phyloP scores from a whole-genome alignment of 37 sponge, comb jelly and placozoan genomes.

The Hexactinellida sp. region DNA sequence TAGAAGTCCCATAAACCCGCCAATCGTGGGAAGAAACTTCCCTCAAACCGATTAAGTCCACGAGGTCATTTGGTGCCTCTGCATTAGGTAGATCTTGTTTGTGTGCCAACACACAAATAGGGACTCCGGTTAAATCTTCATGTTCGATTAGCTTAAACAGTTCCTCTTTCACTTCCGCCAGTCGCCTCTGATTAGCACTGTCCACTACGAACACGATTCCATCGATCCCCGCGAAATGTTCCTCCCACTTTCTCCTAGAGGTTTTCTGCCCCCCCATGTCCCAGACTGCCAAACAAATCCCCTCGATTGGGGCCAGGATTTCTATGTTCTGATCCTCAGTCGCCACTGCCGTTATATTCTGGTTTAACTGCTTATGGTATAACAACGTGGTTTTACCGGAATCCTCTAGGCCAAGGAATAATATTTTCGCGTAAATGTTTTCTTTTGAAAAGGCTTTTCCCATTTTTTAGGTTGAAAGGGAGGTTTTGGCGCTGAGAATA shows the following conservation, averaged over 20 bases:
- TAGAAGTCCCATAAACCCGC: background rate
- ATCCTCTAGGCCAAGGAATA: background rate
- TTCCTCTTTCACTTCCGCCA: background rate
- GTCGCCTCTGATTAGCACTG: background rate
- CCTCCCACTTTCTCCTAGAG: background rate
- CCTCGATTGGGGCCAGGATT: background rate
- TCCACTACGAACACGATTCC: background rate
- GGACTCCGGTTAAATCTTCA: background rate
- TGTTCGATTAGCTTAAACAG: background rate
- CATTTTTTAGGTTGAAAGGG: slow-evolving; percentile 9
- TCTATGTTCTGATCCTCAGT: background rate
- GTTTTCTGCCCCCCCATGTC: background rate
- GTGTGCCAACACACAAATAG: slow-evolving; percentile 13
- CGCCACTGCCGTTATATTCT: background rate
- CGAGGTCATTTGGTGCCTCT: background rate
- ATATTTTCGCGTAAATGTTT: background rate
- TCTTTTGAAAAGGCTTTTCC: slow-evolving; percentile 15
- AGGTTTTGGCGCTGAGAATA: background rate
- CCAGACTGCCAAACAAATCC: background rate
- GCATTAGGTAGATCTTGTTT: background rate
- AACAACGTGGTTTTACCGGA: background rate
- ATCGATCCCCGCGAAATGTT: background rate
- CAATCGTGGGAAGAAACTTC: background rate
- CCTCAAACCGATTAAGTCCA: background rate
- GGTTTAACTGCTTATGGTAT: background rate